Evolutionary conservation across 2,888 invertebrate species (phyloP), one percentile per base, ranked within the genome.

Genomic region (Erannis defoliaria): DNA sequence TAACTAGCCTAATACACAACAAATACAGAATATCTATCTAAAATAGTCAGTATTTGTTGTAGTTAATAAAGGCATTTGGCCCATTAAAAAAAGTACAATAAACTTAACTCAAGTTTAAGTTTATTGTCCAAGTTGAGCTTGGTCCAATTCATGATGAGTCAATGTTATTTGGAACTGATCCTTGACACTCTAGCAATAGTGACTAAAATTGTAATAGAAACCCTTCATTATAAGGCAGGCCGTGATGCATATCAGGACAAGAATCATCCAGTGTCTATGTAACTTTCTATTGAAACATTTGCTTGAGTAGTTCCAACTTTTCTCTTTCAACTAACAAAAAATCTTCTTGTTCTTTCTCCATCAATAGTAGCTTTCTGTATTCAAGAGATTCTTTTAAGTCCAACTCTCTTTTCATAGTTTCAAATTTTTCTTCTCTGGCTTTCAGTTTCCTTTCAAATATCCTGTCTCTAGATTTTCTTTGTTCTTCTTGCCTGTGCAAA

Each of bases 341-440:
- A 55, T 80, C 74, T 55, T 79, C 72, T 18, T 79, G 71, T 63
- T 82, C 75, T 49, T 74, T 80, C 71, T 84, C 82, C 63, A 76
- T 77, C n/a, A 82, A 42, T 29, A 78, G 67, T 12, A 84, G 74
- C 45, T 76, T 79, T 65, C 75, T 78, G 23, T 76, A 66, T 67
- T 82, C 84, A 33, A 84, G 55, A 6, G 80, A 74, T 62, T 85
- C 77, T 65, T 75, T 82, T 21, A 84, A 62, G 67, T 83, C 78
- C 3, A 85, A 35, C 59, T 82, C 77, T 61, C 72, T 77, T 67
- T 76, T 82, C 14, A 70, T 67, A 31, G 84, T 60, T 55, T 81
- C 78, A 43, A 85, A 67, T 59, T 80, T 78, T 69, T 83, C 76
- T 70, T 85, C 81, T 5, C 72, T 73, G 53, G 84, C 58, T 66